Percentiles rank a stretch among this genome's conserved stretches.
phyloP scores from a whole-genome alignment of 2,113 vertebrate species.

The Ia io region DNA sequence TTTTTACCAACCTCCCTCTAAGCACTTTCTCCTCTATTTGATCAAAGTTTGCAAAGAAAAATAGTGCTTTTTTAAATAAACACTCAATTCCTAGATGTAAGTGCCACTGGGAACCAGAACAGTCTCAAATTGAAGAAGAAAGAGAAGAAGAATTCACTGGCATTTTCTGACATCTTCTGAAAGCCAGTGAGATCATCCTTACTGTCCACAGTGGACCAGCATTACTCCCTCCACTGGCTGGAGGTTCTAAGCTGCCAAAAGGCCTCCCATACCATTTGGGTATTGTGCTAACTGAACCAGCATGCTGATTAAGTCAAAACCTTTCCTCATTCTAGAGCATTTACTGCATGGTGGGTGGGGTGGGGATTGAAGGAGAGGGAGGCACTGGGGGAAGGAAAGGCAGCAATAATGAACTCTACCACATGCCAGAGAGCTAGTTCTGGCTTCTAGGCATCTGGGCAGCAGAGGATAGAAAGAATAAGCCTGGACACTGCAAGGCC shows the following conservation, averaged over 20 bases:
- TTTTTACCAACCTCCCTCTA: not conserved
- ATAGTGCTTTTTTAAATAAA: not conserved
- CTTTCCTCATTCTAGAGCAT: not conserved
- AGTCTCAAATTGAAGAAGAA: not conserved
- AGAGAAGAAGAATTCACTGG: not conserved
- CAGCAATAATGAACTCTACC: not conserved
- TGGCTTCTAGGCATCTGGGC: not conserved
- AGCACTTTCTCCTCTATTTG: not conserved
- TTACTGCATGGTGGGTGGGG: not conserved
- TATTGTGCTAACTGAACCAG: not conserved
- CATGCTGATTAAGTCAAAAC: conserved; percentile 8
- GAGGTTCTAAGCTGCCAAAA: not conserved
- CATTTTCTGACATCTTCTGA: not conserved
- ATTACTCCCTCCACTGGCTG: not conserved
- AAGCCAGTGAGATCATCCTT: not conserved
- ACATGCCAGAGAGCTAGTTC: not conserved
- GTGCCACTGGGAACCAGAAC: not conserved
- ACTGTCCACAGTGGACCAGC: not conserved
- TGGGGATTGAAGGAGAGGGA: no score
- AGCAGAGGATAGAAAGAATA: not conserved
- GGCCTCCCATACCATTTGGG: not conserved
- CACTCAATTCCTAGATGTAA: not conserved
- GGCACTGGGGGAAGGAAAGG: no score
- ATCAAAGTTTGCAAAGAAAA: conserved; percentile 28
- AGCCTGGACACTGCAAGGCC: not conserved